phyloP scores from a whole-genome alignment of 2,888 invertebrate species.

The Hemaris fuciformis region DNA sequence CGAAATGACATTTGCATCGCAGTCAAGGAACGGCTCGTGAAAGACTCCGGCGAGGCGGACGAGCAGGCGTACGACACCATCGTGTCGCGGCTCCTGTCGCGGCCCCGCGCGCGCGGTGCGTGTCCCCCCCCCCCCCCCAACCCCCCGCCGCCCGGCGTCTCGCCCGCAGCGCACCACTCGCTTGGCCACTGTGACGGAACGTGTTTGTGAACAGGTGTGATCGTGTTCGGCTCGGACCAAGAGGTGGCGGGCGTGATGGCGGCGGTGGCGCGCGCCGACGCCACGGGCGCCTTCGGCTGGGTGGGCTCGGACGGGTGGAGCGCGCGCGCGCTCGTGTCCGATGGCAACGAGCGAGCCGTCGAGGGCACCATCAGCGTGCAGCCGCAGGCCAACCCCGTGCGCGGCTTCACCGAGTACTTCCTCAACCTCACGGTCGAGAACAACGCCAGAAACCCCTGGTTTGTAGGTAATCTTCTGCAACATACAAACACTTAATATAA shows the following conservation, averaged over 20 bases:
- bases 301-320: constrained; percentile 98
- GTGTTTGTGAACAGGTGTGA: constrained; percentile 85
- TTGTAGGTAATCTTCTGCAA: constrained; percentile 85
- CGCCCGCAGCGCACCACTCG: too few relatives aligned
- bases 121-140: too few relatives aligned
- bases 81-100: constrained; percentile 89
- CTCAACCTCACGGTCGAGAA: constrained; percentile 91
- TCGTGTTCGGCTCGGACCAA: constrained; percentile 97
- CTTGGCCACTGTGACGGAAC: too few relatives aligned
- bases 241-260: constrained; percentile 97
- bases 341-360: constrained; percentile 91
- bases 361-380: constrained; percentile 93
- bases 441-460: constrained; percentile 97
- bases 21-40: constrained; percentile 94
- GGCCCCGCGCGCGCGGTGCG: constrained; percentile 92
- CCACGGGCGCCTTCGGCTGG: constrained; percentile 94
- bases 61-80: constrained; percentile 93
- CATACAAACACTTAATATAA: background rate
- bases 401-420: constrained; percentile 93
- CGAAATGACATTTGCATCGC: constrained; percentile 95
- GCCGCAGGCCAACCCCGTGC: constrained; percentile 94
- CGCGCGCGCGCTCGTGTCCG: constrained; percentile 91
- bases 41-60: constrained; percentile 96
- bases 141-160: too few relatives aligned
- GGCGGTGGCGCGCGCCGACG: constrained; percentile 91